Evolutionary conservation across 2,797 vertebrate species (phyloP), one percentile per base, ranked within the genome.

Genomic region (Bradypus variegatus): DNA sequence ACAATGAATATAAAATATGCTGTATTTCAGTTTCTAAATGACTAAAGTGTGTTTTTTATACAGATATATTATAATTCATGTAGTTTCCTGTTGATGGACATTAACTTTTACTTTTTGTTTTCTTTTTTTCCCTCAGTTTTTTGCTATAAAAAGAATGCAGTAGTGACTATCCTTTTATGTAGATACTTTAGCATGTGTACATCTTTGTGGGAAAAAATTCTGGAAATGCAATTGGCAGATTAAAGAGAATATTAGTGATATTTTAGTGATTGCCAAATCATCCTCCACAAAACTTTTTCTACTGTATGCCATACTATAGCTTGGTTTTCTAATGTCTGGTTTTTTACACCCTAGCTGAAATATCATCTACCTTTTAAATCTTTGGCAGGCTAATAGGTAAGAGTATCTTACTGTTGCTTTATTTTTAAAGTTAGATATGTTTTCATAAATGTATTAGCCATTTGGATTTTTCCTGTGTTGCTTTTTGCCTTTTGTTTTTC

Each of bases 371-470:
- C 29, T 75, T 64, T 85, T 67, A 69, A 31, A 73, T 84, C 10
- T 89, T 65, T 82, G 65, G 29, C 36, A 31, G 36, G 31, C 55
- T 70, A 64, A 3, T 80, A 55, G 38, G 11, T 27, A 77, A 29
- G 69, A 70, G 14, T 89, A 18, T 21, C 36, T 62, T 81, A 13
- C 45, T 45, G 14, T 77, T 70, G 19, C 36, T 81, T 85, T 45
- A 73, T 75, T 88, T 83, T 91, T 81, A 75, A 94, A 64, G 15
- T 90, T 89, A 82, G 77, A 4, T 92, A 38, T 90, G 13, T 48
- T 87, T 73, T 83, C 45, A 31, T 76, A 82, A 77, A 29, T 67
- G 1, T 83, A 41, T 78, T 87, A 78, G 7, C 21, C 36, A 79
- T 87, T 36, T 83, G 41, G 48, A 55, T 55, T 90, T 87, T 86